phyloP scores from a whole-genome alignment of 2,797 vertebrate species.

The Chrosomus eos region DNA sequence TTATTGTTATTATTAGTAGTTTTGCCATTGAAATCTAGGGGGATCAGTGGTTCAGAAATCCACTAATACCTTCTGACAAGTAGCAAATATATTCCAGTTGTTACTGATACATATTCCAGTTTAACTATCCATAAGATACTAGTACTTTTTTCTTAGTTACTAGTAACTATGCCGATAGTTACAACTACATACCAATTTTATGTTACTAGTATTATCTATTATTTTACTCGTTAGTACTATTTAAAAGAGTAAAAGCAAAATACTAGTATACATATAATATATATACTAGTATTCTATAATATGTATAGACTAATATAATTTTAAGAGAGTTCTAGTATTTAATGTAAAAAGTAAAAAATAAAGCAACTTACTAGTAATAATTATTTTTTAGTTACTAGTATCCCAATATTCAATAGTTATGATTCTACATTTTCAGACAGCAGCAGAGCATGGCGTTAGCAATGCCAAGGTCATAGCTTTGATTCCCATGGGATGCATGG shows the following conservation, averaged over 20 bases:
- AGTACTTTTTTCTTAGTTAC: background rate
- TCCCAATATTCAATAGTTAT: background rate
- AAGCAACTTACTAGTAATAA: background rate
- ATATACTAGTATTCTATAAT: no score
- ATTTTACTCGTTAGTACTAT: background rate
- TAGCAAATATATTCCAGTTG: background rate
- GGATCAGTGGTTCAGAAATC: background rate
- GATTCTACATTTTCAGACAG: background rate
- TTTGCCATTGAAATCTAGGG: background rate
- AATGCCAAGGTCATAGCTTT: constrained; percentile 2
- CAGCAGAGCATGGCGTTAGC: background rate
- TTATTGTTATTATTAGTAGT: background rate
- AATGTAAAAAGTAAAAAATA: background rate
- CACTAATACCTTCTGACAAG: background rate
- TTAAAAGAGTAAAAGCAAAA: background rate
- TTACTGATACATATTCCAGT: background rate
- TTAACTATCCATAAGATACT: background rate
- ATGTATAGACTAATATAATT: background rate
- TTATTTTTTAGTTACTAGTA: background rate
- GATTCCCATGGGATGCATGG: background rate
- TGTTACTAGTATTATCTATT: background rate
- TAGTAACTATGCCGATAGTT: background rate
- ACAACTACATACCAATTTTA: background rate
- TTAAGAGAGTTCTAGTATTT: background rate
- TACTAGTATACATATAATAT: no score